phyloP scores from a whole-genome alignment of 2,888 invertebrate species.

The Anticlea derivata region DNA sequence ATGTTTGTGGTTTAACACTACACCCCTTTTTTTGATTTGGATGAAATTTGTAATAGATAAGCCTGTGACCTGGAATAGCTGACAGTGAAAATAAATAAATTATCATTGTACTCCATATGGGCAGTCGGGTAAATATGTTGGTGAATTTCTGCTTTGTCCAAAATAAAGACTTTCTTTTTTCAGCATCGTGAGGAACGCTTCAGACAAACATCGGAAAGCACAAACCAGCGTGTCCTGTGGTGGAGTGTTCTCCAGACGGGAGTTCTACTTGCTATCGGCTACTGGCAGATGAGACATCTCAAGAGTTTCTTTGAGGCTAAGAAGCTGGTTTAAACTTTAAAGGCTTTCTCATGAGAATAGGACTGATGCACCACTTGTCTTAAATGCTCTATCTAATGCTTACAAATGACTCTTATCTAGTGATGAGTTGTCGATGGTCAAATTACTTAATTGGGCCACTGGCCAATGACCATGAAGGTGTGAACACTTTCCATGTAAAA shows the following conservation, averaged over 20 bases:
- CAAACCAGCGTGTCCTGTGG: conserved; percentile 97
- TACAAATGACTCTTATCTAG: neutral
- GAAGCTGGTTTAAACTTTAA: conserved; percentile 91
- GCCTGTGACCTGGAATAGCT: too few relatives aligned
- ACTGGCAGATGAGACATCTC: conserved; percentile 99
- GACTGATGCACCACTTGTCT: conserved; percentile 2
- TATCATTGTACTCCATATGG: too few relatives aligned
- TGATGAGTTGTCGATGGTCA: too few relatives aligned
- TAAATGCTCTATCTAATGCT: neutral
- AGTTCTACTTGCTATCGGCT: conserved; percentile 95
- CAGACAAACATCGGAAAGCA: conserved; percentile 98
- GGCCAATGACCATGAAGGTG: too few relatives aligned
- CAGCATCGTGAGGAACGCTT: conserved; percentile 99
- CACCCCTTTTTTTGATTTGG: too few relatives aligned
- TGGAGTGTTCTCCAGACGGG: conserved; percentile 97
- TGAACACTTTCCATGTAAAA: too few relatives aligned
- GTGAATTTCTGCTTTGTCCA: too few relatives aligned
- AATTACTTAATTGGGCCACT: too few relatives aligned
- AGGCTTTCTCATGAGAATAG: conserved; percentile 7
- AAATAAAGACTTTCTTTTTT: conserved; percentile 41
- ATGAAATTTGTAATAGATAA: too few relatives aligned
- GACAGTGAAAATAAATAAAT: too few relatives aligned
- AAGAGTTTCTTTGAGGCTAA: conserved; percentile 99
- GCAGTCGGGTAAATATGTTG: too few relatives aligned
- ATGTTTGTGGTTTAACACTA: too few relatives aligned